phyloP scores from a whole-genome alignment of 2,113 vertebrate genomes.

The Neomonachus schauinslandi region DNA sequence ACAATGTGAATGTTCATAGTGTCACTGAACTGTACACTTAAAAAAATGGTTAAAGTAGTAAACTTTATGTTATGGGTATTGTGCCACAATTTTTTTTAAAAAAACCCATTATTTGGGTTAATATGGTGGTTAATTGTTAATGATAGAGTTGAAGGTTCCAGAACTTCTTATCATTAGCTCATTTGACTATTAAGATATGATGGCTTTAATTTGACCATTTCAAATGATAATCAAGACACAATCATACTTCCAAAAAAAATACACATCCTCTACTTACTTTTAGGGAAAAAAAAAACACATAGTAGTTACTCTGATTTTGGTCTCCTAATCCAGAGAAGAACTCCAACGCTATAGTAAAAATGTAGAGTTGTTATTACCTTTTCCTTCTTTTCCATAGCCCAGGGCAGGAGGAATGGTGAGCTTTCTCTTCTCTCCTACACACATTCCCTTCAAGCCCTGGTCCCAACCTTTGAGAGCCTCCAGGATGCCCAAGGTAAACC shows the following conservation, averaged over 20 bases:
- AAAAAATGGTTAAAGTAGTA: not conserved
- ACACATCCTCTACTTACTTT: not conserved
- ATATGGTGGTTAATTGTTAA: not conserved
- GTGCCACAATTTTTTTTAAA: not conserved
- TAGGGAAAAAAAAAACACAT: not conserved
- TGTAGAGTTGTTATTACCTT: constrained; percentile 88
- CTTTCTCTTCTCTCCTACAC: constrained; percentile 94
- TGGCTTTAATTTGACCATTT: not conserved
- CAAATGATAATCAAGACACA: not conserved
- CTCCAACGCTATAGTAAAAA: not conserved
- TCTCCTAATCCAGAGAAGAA: not conserved
- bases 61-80: not conserved
- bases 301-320: not conserved
- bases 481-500: constrained; percentile 96
- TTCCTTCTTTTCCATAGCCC: constrained; percentile 97
- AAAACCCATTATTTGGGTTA: not conserved
- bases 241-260: constrained; percentile 35
- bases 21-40: not conserved
- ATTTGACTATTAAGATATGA: not conserved
- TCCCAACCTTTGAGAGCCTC: constrained; percentile 97
- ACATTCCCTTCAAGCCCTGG: constrained; percentile 95
- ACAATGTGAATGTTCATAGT: not conserved
- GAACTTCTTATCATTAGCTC: not conserved
- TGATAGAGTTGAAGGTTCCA: not conserved
- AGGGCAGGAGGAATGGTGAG: constrained; percentile 92